Base-by-base conservation (phyloP, 2,888 invertebrate species). In the Zaprionus bogoriensis region DNA sequence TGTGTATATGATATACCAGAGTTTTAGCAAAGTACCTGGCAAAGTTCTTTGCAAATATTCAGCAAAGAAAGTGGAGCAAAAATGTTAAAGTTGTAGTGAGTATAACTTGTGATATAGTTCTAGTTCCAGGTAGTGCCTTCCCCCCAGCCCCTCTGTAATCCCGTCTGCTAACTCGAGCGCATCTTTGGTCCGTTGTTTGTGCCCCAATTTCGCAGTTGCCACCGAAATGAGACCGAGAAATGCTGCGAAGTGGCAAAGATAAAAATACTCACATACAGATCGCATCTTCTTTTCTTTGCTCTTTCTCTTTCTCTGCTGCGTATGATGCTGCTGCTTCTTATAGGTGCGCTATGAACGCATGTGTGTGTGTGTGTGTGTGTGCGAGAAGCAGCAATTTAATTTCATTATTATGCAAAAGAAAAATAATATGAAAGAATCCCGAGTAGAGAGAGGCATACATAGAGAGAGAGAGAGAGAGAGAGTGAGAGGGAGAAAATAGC, bases 351-450 rank as follows among this genome's bases (percentile, higher is more conserved):
- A 1, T 17, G 0, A 46, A 17, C 20, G n/a, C 28, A 10, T 22
- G 7, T 41, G 4, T 45, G 17, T 57, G 42, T 46, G 17, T 32
- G 5, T 28, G 45, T 42, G 9, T 54, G 28, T 58, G 44, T 46
- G 28, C 20, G 45, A 48, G 39, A 44, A 65, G 55, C 80, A 63
- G 69, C 61, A 60, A 64, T 75, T 65, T 83, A 75, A 83, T 83
- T 83, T 83, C 73, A 83, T 83, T 79, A 83, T 69, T 69, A 72
- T 69, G 69, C 74, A 60, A 67, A 69, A 58, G 65, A 53, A 50
- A 63, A 67, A 71, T 52, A 70, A 65, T 53, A 50, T 41, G 39
- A 68, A 55, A 52, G 52, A 54, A 58, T 44, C 32, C 54, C 12
- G 6, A 27, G 62, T 48, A 38, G 47, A 45, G 25, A 39, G 47